A percentile compares a stretch with the other conserved stretches of the same genome.
phyloP scores from a whole-genome alignment of 1,140 invertebrate genomes.

The Rhagoletis zephyria region DNA sequence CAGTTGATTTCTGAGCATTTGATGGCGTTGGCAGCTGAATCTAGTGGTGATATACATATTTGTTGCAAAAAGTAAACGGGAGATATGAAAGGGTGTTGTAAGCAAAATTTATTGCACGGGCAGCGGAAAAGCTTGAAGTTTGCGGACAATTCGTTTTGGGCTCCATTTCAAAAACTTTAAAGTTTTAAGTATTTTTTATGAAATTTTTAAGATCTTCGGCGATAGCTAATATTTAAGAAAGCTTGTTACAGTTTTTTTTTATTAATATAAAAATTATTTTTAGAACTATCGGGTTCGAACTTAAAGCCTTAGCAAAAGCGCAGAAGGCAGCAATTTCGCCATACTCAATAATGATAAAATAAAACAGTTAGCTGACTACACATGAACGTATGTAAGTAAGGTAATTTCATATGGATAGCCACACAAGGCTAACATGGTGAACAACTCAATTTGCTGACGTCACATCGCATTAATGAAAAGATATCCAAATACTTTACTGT shows the following conservation, averaged over 20 bases:
- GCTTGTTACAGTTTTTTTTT: too few relatives aligned
- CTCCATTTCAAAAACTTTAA: too few relatives aligned
- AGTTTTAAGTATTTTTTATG: too few relatives aligned
- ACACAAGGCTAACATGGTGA: background rate
- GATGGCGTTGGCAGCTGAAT: constrained; percentile 15
- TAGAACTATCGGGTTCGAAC: too few relatives aligned
- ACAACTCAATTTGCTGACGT: constrained; percentile 43
- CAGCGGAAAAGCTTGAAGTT: background rate
- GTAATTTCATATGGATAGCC: constrained; percentile 16
- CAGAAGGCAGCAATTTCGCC: too few relatives aligned
- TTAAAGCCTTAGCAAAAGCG: too few relatives aligned
- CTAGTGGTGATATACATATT: constrained; percentile 42
- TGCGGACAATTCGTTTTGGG: too few relatives aligned
- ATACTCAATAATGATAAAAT: too few relatives aligned
- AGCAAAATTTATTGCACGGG: background rate
- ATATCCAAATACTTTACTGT: constrained; percentile 16
- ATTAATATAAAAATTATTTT: too few relatives aligned
- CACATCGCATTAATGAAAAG: constrained; percentile 25
- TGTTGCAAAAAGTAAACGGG: background rate
- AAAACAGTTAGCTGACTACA: too few relatives aligned
- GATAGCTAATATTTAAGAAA: too few relatives aligned
- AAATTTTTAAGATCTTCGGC: too few relatives aligned
- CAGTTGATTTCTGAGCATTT: constrained; percentile 39
- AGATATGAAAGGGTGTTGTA: background rate
- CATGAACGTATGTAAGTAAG: background rate